phyloP scores from a whole-genome alignment of 2,113 vertebrate genomes.

The Coreoperca whiteheadi region DNA sequence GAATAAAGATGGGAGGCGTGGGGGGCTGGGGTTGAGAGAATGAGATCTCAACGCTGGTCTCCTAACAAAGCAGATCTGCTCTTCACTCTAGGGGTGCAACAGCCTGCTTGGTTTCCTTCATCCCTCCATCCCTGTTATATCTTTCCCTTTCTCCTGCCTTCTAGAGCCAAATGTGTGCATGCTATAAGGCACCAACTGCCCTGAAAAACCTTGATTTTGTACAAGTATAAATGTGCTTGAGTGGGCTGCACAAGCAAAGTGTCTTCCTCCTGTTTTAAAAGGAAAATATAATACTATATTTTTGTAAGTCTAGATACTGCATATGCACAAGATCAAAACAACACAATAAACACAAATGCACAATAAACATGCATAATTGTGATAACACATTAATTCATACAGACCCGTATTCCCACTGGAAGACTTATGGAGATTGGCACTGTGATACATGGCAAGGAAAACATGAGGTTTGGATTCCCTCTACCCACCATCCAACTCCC shows the following conservation, averaged over 20 bases:
- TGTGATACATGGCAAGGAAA: slow-evolving; percentile 41
- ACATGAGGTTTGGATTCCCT: slow-evolving; percentile 49
- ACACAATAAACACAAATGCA: slow-evolving; percentile 12
- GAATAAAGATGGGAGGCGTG: not conserved
- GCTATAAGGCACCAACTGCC: slow-evolving; percentile 64
- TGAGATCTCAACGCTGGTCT: slow-evolving; percentile 40
- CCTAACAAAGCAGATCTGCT: slow-evolving; percentile 71
- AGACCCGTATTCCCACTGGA: slow-evolving; percentile 10
- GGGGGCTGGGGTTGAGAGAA: slow-evolving; percentile 15
- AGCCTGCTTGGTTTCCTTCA: slow-evolving; percentile 61
- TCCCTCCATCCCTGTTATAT: slow-evolving; percentile 44
- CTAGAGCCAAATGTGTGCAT: slow-evolving; percentile 50
- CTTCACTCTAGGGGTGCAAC: slow-evolving; percentile 61
- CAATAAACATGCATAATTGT: slow-evolving; percentile 5
- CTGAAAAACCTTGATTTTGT: slow-evolving; percentile 30
- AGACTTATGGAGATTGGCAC: slow-evolving; percentile 31
- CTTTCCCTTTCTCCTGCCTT: slow-evolving; percentile 34
- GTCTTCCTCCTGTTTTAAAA: slow-evolving; percentile 11
- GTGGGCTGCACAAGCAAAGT: slow-evolving; percentile 19
- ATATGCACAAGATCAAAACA: not conserved
- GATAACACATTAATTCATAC: slow-evolving; percentile 10
- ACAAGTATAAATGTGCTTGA: slow-evolving; percentile 13
- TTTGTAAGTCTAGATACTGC: not conserved
- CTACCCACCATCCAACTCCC: slow-evolving; percentile 12
- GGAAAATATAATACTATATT: not conserved